phyloP scores from a whole-genome alignment of 2,888 invertebrate genomes.

The Agriopis aurantiaria region DNA sequence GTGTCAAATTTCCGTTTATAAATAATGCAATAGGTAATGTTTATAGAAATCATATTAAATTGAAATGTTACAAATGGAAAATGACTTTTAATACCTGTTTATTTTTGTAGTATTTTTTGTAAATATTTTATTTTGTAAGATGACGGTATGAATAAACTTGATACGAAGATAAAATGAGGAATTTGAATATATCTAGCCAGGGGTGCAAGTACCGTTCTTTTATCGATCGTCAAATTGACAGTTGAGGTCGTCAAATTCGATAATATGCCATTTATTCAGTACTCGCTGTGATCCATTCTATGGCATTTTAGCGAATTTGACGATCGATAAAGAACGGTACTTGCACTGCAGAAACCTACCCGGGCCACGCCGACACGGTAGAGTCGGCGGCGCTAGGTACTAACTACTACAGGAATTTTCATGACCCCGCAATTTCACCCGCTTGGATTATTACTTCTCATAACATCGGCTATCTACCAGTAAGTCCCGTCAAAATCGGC shows the following conservation, averaged over 20 bases:
- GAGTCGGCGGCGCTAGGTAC: neutral
- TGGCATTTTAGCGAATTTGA: too few relatives aligned
- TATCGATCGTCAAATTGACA: too few relatives aligned
- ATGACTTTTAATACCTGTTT: slow-evolving; percentile 75
- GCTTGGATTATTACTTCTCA: too few relatives aligned
- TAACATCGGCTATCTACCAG: too few relatives aligned
- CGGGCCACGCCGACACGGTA: neutral
- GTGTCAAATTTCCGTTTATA: slow-evolving; percentile 73
- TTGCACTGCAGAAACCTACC: slow-evolving; percentile 5
- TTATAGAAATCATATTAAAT: slow-evolving; percentile 84
- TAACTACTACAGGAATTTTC: too few relatives aligned
- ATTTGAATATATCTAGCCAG: slow-evolving; percentile 52
- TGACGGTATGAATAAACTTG: slow-evolving; percentile 71
- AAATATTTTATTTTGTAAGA: slow-evolving; percentile 47
- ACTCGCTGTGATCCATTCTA: too few relatives aligned
- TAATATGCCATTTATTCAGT: too few relatives aligned
- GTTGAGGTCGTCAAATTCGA: too few relatives aligned
- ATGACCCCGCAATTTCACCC: too few relatives aligned
- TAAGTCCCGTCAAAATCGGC: too few relatives aligned
- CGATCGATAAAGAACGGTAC: too few relatives aligned
- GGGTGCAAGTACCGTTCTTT: too few relatives aligned
- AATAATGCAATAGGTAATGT: slow-evolving; percentile 83
- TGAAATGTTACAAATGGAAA: slow-evolving; percentile 82
- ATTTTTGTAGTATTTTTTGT: slow-evolving; percentile 58
- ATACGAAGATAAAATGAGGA: slow-evolving; percentile 56